Base-by-base conservation (phyloP, 2,888 invertebrate genomes). In the Amiota minor region DNA sequence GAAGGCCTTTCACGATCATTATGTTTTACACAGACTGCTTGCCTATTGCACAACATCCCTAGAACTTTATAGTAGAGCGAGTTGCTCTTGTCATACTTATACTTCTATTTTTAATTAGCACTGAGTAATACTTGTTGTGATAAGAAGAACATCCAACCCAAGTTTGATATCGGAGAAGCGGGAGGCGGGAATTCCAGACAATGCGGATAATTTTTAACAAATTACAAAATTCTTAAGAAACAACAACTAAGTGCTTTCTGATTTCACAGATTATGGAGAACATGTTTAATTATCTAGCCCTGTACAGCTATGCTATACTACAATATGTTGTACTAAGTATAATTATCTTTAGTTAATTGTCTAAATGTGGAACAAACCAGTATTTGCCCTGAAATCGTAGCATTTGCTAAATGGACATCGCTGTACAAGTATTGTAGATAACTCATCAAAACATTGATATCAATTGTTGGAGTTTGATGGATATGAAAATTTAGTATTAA, bases 341-440 rank as follows among this genome's bases (percentile, higher is more conserved):
- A 35, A 35, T 35, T 35, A 6, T 35, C 35, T 35, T 35, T 35
- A 35, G 35, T 35, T 35, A 35, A 35, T 35, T 35, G 35, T 35
- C 35, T 35, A 6, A 6, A 6, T 35, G 35, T 35, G 35, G 6
- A 35, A 35, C 35, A 35, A 35, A 35, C 35, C 2, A 12, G 74
- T 68, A 61, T 73, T 72, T 16, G 9, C 69, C 23, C 35, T n/a
- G 9, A 77, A 65, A 72, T 79, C 77, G 74, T 79, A 88, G 68
- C 79, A 77, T 73, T 79, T 80, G 9, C 83, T 86, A 18, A 84
- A 77, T 14, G 88, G 88, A 73, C 88, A 88, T 67, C 86, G 84
- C 59, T 84, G 86, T 45, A 88, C 80, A 8, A 86, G 71, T 35
- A n/a, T n/a, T n/a, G n/a, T n/a, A 86, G 78, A n/a, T 45, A 62